Evolutionary conservation across 2,113 vertebrate species (phyloP), one percentile per base, ranked within the genome.

Genomic region (Mionectes macconnelli): DNA sequence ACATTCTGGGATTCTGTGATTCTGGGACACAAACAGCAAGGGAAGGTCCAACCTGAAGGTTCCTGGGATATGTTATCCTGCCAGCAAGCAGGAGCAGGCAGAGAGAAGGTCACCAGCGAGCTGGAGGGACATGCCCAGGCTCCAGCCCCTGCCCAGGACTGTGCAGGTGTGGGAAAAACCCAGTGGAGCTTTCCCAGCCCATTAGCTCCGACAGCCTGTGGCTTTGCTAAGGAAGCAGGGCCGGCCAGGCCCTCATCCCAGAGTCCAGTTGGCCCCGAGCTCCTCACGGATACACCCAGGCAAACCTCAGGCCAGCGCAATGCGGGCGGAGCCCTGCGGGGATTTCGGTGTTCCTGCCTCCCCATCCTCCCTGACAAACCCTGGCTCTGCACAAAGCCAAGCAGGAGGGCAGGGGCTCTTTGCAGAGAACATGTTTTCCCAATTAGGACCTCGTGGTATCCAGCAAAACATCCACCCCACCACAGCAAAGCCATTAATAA

Each of bases 361-460:
- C 95, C 95, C 94, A 33, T 22, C 76, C 5, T 44, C 89, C 47
- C 82, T 16, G 55, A 70, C 84, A 59, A 59, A 62, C 82, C 18
- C 28, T 17, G 88, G 14, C 40, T 33, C 76, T 17, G 59, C 13
- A 22, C 37, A 76, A 6, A 75, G 94, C 73, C 84, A n/a, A 63
- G 73, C 28, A 13, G 3, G 23, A 81, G 89, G 93, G 83, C 94
- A 91, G 80, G 74, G 52, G 67, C 37, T 62, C 1, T 37, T 59
- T 42, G 8, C 92, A 23, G 19, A 53, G 13, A 39, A 87, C 67
- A 74, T n/a, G 18, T 86, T 95, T 42, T 79, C 78, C 59, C 84
- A 62, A 77, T 93, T 74, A 95, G 80, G 81, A 68, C 45, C 76
- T 87, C 37, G 8, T 90, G 78, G 68, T 59, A 64, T 21, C 79